These are phyloP conservation scores for Stictonetta naevosa DNA, from an alignment of 2,113 vertebrate species.

Conservation along the genomic window DNA sequence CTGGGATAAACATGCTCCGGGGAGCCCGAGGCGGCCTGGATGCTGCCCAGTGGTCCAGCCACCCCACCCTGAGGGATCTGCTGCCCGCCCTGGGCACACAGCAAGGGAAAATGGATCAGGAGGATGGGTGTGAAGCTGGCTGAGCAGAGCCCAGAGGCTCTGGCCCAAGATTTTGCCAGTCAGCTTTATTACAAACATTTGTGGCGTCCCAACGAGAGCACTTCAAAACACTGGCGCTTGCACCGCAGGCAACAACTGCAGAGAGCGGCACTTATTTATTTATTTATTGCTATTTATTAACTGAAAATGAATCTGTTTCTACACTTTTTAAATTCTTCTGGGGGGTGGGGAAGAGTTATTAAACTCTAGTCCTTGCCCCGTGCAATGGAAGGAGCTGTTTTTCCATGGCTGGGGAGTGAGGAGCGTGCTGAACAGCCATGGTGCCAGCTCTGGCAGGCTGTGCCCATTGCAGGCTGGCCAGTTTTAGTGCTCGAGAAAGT, in stretches of 20 bases:
- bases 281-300: conserved; percentile 57
- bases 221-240: conserved; percentile 8
- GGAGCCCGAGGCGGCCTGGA: background rate
- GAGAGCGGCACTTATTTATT: background rate
- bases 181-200: conserved; percentile 61
- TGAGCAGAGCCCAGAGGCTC: conserved; percentile 24
- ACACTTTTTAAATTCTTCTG: conserved; percentile 2
- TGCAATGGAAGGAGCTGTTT: conserved; percentile 8
- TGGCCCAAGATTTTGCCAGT: conserved; percentile 16
- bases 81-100: background rate
- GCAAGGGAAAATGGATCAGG: background rate
- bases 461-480: background rate
- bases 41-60: background rate
- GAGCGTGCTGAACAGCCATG: background rate
- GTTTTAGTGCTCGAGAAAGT: background rate
- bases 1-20: background rate
- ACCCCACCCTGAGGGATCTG: background rate
- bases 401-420: background rate
- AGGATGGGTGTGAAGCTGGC: conserved; percentile 27
- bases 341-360: background rate
- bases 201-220: background rate
- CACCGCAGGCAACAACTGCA: background rate
- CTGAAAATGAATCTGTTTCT: conserved; percentile 55
- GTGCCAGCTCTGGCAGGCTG: background rate
- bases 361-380: background rate